Percentiles rank a stretch among this genome's conserved stretches.
Conservation (phyloP, 2,113 vertebrate species). For the Kobus ellipsiprymnus region DNA sequence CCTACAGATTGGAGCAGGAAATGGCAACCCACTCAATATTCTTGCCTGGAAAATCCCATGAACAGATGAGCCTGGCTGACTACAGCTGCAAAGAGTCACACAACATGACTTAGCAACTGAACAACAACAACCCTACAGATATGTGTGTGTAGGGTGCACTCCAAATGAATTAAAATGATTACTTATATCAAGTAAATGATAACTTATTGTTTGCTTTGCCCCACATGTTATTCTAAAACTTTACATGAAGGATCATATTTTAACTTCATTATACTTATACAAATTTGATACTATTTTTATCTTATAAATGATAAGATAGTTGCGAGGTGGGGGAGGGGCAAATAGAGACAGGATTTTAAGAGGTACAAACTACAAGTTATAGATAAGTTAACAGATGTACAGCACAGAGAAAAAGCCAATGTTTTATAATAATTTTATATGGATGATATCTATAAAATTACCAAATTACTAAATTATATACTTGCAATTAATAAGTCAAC, state of each 20-base stretch:
- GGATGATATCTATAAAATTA: not conserved
- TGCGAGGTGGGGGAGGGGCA: not conserved
- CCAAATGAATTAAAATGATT: not conserved
- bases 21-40: not conserved
- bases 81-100: not conserved
- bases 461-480: not conserved
- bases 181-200: not conserved
- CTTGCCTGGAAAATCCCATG: not conserved
- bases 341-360: not conserved
- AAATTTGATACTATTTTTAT: not conserved
- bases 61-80: not conserved
- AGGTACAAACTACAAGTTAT: not conserved
- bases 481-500: not conserved
- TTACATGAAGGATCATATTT: not conserved
- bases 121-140: not conserved
- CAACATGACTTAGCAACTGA: not conserved
- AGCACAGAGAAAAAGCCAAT: not conserved
- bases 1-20: not conserved
- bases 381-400: not conserved
- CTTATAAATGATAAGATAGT: not conserved
- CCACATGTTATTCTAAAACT: not conserved
- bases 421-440: not conserved
- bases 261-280: not conserved
- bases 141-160: not conserved
- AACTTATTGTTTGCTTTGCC: not conserved